These are phyloP conservation scores for Archegozetes longisetosus DNA, from an alignment of 1,140 invertebrate species.

Conservation along the genomic window DNA sequence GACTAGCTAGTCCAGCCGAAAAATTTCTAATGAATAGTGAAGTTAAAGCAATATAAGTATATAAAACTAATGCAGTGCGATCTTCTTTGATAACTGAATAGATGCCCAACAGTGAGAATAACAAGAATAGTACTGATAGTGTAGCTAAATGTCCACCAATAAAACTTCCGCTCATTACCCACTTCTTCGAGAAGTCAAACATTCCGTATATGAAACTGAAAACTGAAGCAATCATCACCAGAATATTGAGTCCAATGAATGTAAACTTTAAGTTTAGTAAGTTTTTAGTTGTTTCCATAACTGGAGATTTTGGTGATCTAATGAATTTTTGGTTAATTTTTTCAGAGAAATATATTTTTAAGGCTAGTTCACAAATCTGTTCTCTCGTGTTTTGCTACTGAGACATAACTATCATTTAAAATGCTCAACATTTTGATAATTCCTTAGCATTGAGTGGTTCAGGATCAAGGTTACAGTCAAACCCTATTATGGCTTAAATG, in stretches of 20 bases:
- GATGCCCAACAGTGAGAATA: not conserved
- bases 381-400: no score
- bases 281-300: no score
- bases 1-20: not conserved
- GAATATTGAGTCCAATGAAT: not conserved
- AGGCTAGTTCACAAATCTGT: no score
- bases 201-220: not conserved
- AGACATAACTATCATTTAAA: no score
- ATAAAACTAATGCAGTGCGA: not conserved
- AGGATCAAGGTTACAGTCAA: no score
- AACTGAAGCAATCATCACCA: not conserved
- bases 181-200: not conserved
- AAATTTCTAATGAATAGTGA: not conserved
- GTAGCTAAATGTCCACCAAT: not conserved
- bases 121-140: not conserved
- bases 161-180: not conserved
- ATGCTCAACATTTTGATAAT: no score
- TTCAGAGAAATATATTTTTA: no score
- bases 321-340: no score
- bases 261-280: not conserved
- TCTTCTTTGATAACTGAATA: not conserved
- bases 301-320: no score
- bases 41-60: not conserved
- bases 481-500: no score
- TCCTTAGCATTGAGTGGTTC: no score